Evolutionary conservation across 2,797 vertebrate species (phyloP).

Genomic region (Rousettus madagascariensis): DNA sequence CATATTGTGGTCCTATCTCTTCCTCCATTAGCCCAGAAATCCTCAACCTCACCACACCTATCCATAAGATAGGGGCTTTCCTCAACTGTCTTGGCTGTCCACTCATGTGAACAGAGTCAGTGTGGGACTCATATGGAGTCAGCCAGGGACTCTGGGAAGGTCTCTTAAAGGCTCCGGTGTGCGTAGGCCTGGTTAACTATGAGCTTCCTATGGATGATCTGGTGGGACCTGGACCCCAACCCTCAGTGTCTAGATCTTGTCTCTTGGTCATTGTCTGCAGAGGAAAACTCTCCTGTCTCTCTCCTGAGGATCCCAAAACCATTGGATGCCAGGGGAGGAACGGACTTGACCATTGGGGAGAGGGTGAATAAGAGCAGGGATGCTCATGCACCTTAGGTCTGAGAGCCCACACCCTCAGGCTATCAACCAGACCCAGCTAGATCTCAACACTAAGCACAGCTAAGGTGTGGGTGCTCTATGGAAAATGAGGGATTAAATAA

Average conservation of each 20-base stretch:
- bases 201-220: background rate
- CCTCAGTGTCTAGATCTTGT: background rate
- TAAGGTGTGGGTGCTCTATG: background rate
- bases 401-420: background rate
- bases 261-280: background rate
- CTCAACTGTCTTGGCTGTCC: background rate
- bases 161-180: background rate
- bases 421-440: background rate
- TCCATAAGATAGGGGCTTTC: background rate
- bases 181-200: background rate
- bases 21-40: background rate
- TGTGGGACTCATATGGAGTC: background rate
- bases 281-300: background rate
- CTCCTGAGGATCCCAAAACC: background rate
- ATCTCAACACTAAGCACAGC: background rate
- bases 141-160: background rate
- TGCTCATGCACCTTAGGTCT: rapidly evolving
- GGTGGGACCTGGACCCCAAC: background rate
- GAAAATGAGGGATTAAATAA: background rate
- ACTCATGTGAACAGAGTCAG: background rate
- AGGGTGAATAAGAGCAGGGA: background rate
- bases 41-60: background rate
- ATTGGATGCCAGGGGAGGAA: background rate
- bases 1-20: background rate
- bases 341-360: background rate